Evolutionary conservation across 2,888 invertebrate species (phyloP).

Genomic region (Pemphredon lugubris): DNA sequence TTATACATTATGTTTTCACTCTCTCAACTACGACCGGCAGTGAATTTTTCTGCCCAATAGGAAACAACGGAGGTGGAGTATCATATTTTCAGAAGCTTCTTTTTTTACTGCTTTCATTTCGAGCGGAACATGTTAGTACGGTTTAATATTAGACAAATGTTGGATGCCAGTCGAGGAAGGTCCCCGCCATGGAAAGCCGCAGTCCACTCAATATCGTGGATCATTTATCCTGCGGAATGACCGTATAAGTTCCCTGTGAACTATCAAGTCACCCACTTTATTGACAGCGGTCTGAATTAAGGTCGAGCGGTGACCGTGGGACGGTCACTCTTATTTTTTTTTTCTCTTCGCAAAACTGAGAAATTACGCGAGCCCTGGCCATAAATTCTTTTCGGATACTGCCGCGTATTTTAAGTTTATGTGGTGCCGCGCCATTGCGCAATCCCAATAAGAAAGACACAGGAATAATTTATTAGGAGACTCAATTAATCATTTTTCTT

Average conservation of each 20-base stretch:
- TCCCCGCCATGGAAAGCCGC: constrained; percentile 4
- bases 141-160: too few species aligned
- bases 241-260: constrained; percentile 49
- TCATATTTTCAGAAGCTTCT: too few species aligned
- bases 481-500: background rate
- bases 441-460: too few species aligned
- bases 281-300: constrained; percentile 56
- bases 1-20: too few species aligned
- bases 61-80: too few species aligned
- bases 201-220: constrained; percentile 43
- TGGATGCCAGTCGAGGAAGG: background rate
- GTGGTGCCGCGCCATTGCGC: too few species aligned
- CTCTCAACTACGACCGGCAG: too few species aligned
- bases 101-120: too few species aligned
- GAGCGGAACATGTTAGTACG: too few species aligned
- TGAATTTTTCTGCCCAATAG: too few species aligned
- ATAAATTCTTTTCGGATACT: too few species aligned
- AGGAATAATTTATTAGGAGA: background rate
- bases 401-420: too few species aligned
- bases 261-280: constrained; percentile 49
- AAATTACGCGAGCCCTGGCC: background rate
- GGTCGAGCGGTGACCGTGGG: constrained; percentile 16
- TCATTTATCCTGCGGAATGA: constrained; percentile 53
- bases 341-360: background rate
- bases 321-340: constrained; percentile 1